Evolutionary conservation across 1,140 invertebrate species (phyloP), one percentile per base, ranked within the genome.

Genomic region (Melitaea cinxia): DNA sequence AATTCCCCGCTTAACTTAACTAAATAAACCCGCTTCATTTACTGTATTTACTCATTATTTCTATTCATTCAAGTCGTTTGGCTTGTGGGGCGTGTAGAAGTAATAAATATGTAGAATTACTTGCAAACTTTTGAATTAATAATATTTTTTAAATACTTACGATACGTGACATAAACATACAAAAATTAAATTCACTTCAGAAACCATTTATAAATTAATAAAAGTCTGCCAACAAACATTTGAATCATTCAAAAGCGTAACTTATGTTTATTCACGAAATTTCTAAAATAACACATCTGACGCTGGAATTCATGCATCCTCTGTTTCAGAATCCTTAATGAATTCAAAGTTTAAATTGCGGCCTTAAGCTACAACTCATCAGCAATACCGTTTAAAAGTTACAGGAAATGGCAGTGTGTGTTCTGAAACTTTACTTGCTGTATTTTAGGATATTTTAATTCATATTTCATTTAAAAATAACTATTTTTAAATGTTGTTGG

Each of bases 311-410:
- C 73, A 70, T 77, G 72, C 74, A 72, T 74, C 72, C 74, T 75
- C 75, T 42, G 37, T 73, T 74, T 68, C 64, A 80, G 73, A 63
- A 80, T 79, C 80, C 75, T 72, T 80, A 76, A 78, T 77, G 72
- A 82, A 82, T 86, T 80, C 73, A 76, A 82, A 82, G 75, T 79
- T 83, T 82, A 77, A 84, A 84, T 79, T 78, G 77, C 76, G 64
- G 75, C 74, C 64, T 61, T 60, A 53, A 80, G 77, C 76, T 77
- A 78, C 73, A 78, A 68, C 81, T 82, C 77, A 84, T 86, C 83
- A 84, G 37, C 37, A 15, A 42, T 15, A 17, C 57, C 73, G 72
- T 83, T 83, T 82, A 83, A 85, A 84, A 80, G 58, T 84, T 79
- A 47, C 47, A 26, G 45, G 14, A 19, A 47, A 49, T 47, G 30